These are phyloP conservation scores for Cotesia typhae DNA, from an alignment of 1,140 invertebrate species.

Conservation along the genomic window DNA sequence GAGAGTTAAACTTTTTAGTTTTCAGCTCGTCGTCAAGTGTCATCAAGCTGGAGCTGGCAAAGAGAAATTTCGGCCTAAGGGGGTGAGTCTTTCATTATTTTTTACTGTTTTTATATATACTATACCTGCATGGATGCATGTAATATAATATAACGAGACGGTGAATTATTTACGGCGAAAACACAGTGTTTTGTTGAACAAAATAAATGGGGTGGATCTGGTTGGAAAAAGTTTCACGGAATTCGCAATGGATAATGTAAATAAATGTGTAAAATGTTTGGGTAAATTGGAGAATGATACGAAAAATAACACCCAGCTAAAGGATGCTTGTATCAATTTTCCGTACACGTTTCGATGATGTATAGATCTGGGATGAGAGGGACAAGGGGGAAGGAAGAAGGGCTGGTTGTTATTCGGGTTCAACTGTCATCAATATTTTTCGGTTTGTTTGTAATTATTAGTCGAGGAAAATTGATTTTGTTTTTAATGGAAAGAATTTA, in stretches of 20 bases:
- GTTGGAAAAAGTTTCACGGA: too few species aligned
- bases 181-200: too few species aligned
- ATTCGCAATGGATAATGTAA: too few species aligned
- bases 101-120: not conserved
- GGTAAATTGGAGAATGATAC: conserved; percentile 6
- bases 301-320: not conserved
- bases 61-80: conserved; percentile 54
- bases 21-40: conserved; percentile 46
- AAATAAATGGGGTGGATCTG: too few species aligned
- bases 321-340: conserved; percentile 10
- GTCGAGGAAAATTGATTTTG: too few species aligned
- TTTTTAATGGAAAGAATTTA: too few species aligned
- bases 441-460: too few species aligned
- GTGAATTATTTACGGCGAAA: too few species aligned
- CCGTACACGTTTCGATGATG: conserved; percentile 9
- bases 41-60: conserved; percentile 57
- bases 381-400: not conserved
- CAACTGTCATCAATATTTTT: too few species aligned
- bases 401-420: not conserved
- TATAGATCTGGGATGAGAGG: not conserved
- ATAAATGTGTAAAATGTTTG: not conserved
- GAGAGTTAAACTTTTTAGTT: not conserved
- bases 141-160: too few species aligned
- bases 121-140: too few species aligned
- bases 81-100: conserved; percentile 46